Conservation (phyloP, 2,113 vertebrate species). For the Labeo rohita region DNA sequence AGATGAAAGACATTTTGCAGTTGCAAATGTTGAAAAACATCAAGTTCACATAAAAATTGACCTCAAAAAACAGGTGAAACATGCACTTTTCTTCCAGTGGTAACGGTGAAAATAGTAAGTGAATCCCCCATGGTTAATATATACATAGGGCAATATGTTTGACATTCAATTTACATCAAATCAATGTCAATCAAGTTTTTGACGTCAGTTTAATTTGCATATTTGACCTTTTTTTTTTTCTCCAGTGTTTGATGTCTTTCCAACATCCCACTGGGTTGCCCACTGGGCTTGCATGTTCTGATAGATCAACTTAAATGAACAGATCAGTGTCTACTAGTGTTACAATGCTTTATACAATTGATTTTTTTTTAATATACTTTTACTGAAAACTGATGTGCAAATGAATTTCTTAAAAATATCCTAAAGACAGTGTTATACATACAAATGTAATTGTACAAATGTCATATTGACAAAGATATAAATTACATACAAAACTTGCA, state of each 20-base stretch:
- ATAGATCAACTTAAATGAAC: background rate
- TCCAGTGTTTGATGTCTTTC: background rate
- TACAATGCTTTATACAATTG: background rate
- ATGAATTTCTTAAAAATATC: background rate
- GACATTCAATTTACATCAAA: background rate
- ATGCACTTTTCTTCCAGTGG: no score
- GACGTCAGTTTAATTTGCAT: background rate
- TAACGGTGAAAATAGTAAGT: background rate
- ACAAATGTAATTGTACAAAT: background rate
- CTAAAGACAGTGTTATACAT: background rate
- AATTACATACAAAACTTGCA: conserved; percentile 2
- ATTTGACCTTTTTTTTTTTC: no score
- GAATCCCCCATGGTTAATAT: background rate
- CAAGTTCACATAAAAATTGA: no score
- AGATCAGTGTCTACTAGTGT: background rate
- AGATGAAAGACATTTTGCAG: no score
- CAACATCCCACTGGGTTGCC: background rate
- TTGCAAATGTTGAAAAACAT: no score
- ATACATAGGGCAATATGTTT: background rate
- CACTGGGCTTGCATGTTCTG: background rate
- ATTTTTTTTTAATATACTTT: background rate
- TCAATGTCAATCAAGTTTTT: no score
- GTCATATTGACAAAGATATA: background rate
- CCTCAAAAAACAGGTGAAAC: no score
- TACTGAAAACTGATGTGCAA: background rate